Evolutionary conservation across 2,888 invertebrate genomes (phyloP), one percentile per base, ranked within the genome.

Genomic region (Taphrorychus bicolor): DNA sequence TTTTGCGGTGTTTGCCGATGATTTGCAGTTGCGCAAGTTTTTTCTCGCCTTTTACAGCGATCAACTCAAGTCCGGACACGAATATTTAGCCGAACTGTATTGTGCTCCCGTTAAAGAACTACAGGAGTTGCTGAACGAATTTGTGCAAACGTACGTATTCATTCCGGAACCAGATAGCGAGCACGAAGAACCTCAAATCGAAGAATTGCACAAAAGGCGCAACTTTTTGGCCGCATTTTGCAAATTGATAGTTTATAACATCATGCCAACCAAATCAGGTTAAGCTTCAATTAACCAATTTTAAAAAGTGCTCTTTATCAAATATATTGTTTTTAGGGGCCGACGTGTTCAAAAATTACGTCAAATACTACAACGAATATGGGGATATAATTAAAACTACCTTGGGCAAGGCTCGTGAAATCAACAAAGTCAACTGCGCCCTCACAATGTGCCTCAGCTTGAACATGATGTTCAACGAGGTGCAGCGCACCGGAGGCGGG

Each of bases 341-440:
- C 0, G 94, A 95, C 80, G 92, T 99, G 65, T 97, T 99, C 83
- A 96, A 97, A 81, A 95, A 98, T 82, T 99, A 99, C 82, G 95
- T 97, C 68, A 96, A 95, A 90, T 97, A 95, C 82, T 97, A 97
- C 84, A 96, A 97, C 81, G 97, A 98, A 83, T 98, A 97, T 83
- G 98, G 98, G 56, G 98, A 98, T 83, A 98, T 98, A 58, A 92
- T 99, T 73, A 99, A 99, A 84, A 93, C 95, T 32, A 97, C 98
- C 7, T 84, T 99, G 75, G 94, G 94, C 75, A 98, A 98, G 84
- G 95, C 97, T 9, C 88, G 98, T 73, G 99, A 99, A 85, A 96
- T 98, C 76, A 97, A 97, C 85, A 98, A 97, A 84, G 91, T 96
- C 42, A 93, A 92, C 81, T 98, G 97, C 83, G 96, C 98, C 5